These are phyloP conservation scores for Linepithema humile DNA, from an alignment of 1,140 invertebrate species.

Conservation along the genomic window DNA sequence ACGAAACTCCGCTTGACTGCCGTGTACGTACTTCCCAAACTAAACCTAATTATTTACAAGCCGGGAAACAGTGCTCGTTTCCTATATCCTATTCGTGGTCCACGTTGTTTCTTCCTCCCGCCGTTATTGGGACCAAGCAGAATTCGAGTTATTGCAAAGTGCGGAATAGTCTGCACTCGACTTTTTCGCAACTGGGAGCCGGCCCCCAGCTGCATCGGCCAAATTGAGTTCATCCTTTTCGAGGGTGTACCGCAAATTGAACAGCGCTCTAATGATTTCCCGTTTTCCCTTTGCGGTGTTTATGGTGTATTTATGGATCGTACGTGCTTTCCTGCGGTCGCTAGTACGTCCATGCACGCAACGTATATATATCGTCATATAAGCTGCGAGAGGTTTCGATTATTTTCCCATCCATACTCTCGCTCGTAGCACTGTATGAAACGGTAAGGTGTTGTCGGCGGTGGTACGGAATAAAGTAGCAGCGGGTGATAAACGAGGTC, in stretches of 20 bases:
- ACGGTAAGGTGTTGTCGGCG: slow-evolving; percentile 34
- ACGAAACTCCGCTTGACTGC: slow-evolving; percentile 16
- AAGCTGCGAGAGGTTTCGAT: slow-evolving; percentile 47
- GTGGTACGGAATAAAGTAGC: slow-evolving; percentile 48
- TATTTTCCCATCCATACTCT: slow-evolving; percentile 54
- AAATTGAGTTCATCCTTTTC: slow-evolving; percentile 68
- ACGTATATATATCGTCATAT: slow-evolving; percentile 1
- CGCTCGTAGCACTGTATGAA: not conserved
- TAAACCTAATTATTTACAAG: slow-evolving; percentile 50
- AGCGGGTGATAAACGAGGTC: slow-evolving; percentile 52
- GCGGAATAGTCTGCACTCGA: slow-evolving; percentile 5
- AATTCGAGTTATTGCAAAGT: slow-evolving; percentile 42
- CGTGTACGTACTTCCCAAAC: slow-evolving; percentile 21
- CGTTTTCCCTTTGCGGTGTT: slow-evolving; percentile 54
- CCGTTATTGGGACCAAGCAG: not conserved
- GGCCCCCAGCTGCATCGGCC: slow-evolving; percentile 49
- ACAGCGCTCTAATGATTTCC: slow-evolving; percentile 66
- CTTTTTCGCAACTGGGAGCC: slow-evolving; percentile 48
- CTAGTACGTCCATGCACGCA: not conserved
- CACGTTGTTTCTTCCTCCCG: slow-evolving; percentile 27
- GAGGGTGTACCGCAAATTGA: slow-evolving; percentile 64
- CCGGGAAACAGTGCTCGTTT: not conserved
- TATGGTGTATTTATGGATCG: slow-evolving; percentile 61
- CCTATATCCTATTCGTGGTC: slow-evolving; percentile 2
- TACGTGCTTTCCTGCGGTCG: slow-evolving; percentile 41